These are phyloP conservation scores for Phortica variegata DNA, from an alignment of 1,140 invertebrate genomes.

Conservation along the genomic window DNA sequence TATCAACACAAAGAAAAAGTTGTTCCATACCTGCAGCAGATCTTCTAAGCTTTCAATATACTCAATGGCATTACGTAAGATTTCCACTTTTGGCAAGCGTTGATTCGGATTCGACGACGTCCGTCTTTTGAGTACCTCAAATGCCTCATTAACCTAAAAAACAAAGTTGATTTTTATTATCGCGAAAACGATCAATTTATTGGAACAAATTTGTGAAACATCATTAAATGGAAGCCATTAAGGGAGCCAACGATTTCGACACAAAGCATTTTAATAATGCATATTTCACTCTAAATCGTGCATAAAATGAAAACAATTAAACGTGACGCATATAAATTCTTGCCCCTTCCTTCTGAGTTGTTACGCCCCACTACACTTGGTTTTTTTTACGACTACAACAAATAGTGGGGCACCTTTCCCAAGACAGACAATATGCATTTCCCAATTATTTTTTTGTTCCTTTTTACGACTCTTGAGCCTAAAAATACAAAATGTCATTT, in stretches of 20 bases:
- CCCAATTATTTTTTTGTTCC: no score
- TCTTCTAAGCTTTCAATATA: slow-evolving; percentile 96
- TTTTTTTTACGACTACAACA: slow-evolving; percentile 27
- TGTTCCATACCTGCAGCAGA: slow-evolving; percentile 65
- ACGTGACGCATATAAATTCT: slow-evolving; percentile 2
- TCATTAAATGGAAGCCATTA: slow-evolving; percentile 37
- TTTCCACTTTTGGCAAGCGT: slow-evolving; percentile 94
- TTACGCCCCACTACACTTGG: slow-evolving; percentile 20
- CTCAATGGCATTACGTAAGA: slow-evolving; percentile 94
- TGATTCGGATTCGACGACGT: slow-evolving; percentile 95
- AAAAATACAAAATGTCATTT: no score
- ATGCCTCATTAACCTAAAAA: slow-evolving; percentile 93
- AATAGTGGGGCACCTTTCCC: slow-evolving; percentile 7
- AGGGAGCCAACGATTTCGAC: slow-evolving; percentile 41
- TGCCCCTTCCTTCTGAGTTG: background rate
- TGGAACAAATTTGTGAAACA: slow-evolving; percentile 6
- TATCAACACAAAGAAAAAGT: background rate
- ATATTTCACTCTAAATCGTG: slow-evolving; percentile 51
- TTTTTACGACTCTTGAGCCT: no score
- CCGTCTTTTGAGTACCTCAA: slow-evolving; percentile 88
- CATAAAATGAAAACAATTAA: slow-evolving; percentile 52
- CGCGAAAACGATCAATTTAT: no score
- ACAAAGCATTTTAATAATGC: slow-evolving; percentile 46
- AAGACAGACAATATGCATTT: no score
- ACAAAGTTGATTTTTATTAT: no score